Base-by-base conservation (phyloP, 2,888 invertebrate species). In the Hemaris fuciformis region DNA sequence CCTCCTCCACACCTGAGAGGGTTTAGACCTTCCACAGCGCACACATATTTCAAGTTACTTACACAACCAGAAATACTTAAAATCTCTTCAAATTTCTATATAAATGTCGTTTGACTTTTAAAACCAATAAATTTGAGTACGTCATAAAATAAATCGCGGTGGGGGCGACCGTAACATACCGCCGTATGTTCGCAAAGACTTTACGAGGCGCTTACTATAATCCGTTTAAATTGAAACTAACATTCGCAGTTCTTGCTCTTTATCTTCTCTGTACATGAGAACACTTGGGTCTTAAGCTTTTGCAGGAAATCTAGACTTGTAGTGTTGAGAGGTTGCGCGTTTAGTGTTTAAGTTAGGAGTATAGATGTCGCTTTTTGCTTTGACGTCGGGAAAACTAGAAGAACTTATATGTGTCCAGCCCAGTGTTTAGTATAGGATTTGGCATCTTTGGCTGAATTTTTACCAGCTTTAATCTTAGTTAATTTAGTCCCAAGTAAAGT, bases 181-280 rank as follows among this genome's bases (percentile, higher is more conserved):
- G 2, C 62, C 41, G 23, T 62, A 42, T 57, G 31, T 27, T 46
- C 38, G n/a, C 4, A 23, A 60, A 23, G 38, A 25, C 25, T 58
- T 56, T 57, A 34, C 57, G 38, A 42, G 20, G 7, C 22, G 25
- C 43, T 64, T 46, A 34, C 42, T 57, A 53, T 62, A 64, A 64
- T 64, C 64, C 60, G 53, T 58, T 62, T 62, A 64, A 58, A 62
- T 58, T 53, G 38, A 23, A 60, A 25, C 61, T 46, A 41, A 34
- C 56, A 34, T 59, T 59, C 18, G 20, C 15, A 38, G 38, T 38
- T 38, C n/a, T 23, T 18, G 34, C 34, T 18, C 41, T 53, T 60
- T 53, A 53, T 60, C 48, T 48, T 13, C 10, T 7, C 15, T 34
- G 20, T 53, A 48, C 41, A 20, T 18, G 10, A n/a, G 45, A 13